A percentile compares a stretch with the other conserved stretches of the same genome.
Evolutionary conservation across 2,888 invertebrate genomes (phyloP).

Genomic region (Lissocephala sabroskyi): DNA sequence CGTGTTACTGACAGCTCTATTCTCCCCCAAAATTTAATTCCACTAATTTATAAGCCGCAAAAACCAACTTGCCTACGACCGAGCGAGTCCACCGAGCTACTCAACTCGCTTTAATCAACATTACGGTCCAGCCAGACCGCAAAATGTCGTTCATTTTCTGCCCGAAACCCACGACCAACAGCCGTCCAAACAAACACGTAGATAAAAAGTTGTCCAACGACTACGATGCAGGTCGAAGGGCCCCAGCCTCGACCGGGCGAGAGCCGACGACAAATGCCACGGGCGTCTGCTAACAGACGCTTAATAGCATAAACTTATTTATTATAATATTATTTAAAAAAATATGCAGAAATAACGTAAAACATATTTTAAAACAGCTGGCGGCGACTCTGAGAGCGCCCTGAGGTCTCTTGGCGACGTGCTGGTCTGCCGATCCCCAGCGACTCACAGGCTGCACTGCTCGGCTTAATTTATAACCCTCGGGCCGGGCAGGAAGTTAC

Average conservation of each 20-base stretch:
- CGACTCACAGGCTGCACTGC: constrained; percentile 22
- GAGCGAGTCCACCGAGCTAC: not conserved
- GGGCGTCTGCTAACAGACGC: constrained; percentile 40
- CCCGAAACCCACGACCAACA: constrained; percentile 19
- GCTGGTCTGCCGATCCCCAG: constrained; percentile 35
- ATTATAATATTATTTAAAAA: constrained; percentile 57
- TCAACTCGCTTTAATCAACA: constrained; percentile 38
- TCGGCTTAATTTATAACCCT: constrained; percentile 49
- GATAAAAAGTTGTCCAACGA: constrained; percentile 29
- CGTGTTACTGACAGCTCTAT: constrained; percentile 54
- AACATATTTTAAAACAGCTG: constrained; percentile 8
- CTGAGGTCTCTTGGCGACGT: constrained; percentile 6
- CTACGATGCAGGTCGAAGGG: not conserved
- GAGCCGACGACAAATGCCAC: constrained; percentile 36
- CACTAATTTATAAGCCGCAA: constrained; percentile 52
- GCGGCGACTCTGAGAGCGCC: not conserved
- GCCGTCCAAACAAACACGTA: constrained; percentile 32
- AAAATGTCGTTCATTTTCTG: constrained; percentile 28
- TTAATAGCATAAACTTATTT: constrained; percentile 55
- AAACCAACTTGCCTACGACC: not conserved
- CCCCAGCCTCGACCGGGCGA: not conserved
- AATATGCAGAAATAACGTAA: constrained; percentile 35
- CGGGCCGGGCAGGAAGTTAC: constrained; percentile 50
- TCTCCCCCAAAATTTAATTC: constrained; percentile 59
- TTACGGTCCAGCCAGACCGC: constrained; percentile 33